Evolutionary conservation across 2,113 vertebrate species (phyloP).

Genomic region (Tyrannus savana): DNA sequence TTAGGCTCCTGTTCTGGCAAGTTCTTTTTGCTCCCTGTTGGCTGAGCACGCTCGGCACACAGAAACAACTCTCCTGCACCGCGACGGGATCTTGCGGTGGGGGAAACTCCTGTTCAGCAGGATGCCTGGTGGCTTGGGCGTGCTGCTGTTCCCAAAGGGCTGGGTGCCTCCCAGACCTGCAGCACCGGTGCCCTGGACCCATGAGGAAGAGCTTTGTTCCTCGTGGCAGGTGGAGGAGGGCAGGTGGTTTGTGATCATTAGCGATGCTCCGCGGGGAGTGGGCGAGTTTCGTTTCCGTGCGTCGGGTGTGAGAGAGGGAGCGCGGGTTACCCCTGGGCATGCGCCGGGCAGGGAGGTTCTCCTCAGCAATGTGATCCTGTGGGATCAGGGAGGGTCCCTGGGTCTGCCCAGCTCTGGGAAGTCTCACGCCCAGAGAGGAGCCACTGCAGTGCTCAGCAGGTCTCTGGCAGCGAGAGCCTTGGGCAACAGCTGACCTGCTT

Average conservation of each 20-base stretch:
- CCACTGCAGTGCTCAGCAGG: background rate
- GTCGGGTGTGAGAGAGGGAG: background rate
- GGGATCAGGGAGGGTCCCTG: background rate
- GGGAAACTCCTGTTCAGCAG: background rate
- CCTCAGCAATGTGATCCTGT: fast-evolving
- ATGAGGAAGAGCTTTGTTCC: background rate
- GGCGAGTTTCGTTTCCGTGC: background rate
- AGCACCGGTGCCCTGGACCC: background rate
- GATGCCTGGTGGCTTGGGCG: background rate
- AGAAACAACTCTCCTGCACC: background rate
- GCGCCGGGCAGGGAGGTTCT: background rate
- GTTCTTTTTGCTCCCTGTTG: background rate
- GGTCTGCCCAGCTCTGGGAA: background rate
- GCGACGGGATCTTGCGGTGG: background rate
- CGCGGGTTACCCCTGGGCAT: fast-evolving
- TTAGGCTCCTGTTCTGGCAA: background rate
- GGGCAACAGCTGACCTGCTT: background rate
- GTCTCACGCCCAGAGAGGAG: fast-evolving
- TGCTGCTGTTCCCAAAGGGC: conserved; percentile 18
- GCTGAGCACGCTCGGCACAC: background rate
- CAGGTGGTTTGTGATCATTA: background rate
- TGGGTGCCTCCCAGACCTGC: background rate
- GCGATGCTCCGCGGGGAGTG: background rate
- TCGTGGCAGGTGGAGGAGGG: background rate
- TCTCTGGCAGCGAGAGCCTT: fast-evolving